These are phyloP conservation scores for Branchipolynoe longqiensis DNA, from an alignment of 2,888 invertebrate genomes.

Conservation along the genomic window DNA sequence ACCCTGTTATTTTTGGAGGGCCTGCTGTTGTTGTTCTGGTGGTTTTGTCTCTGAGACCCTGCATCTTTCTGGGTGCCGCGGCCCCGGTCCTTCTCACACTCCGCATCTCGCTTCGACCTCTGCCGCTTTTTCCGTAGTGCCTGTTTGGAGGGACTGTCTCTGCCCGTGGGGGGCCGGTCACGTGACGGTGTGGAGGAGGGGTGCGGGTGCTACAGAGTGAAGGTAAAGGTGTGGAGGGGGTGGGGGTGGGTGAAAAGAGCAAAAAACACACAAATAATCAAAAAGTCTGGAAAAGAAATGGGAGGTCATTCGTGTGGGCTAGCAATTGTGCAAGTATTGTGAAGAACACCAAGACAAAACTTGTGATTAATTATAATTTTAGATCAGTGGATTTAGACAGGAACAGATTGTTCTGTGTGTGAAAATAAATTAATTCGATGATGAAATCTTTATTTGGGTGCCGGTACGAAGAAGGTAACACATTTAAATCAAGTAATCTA, in stretches of 20 bases:
- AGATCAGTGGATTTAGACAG: too few species aligned
- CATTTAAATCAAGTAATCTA: too few species aligned
- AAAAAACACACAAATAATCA: slow-evolving; percentile 12
- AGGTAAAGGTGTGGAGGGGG: background rate
- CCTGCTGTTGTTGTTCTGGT: slow-evolving; percentile 29
- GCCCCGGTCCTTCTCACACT: slow-evolving; percentile 12
- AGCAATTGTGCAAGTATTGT: too few species aligned
- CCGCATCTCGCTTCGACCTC: slow-evolving; percentile 17
- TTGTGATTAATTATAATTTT: too few species aligned
- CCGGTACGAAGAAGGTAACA: too few species aligned
- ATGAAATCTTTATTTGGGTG: too few species aligned
- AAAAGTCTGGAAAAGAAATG: slow-evolving; percentile 15
- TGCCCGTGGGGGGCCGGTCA: slow-evolving; percentile 37
- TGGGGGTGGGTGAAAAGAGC: background rate
- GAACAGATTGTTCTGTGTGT: too few species aligned
- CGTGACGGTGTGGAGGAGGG: slow-evolving; percentile 7
- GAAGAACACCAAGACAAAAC: too few species aligned
- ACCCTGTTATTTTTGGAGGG: slow-evolving; percentile 53
- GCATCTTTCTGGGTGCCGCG: background rate
- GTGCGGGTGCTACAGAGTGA: slow-evolving; percentile 13
- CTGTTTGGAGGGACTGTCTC: slow-evolving; percentile 15
- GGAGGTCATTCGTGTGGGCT: too few species aligned
- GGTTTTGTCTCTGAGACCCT: slow-evolving; percentile 14
- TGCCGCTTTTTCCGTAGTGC: slow-evolving; percentile 31
- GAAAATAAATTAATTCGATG: too few species aligned